Conservation (phyloP, 2,113 vertebrate genomes). For the Taurulus bubalis region DNA sequence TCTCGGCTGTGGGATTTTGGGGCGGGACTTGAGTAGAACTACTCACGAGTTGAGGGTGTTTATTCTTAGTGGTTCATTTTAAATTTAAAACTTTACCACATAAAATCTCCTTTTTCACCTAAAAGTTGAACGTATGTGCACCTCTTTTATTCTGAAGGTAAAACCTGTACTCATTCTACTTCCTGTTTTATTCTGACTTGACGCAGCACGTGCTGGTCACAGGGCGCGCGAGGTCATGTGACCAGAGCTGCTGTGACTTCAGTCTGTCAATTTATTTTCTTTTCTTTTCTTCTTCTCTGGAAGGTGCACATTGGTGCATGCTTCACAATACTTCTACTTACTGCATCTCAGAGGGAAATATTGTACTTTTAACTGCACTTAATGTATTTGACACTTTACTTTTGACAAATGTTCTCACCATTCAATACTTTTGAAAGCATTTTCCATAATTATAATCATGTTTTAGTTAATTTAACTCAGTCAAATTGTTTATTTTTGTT, state of each 20-base stretch:
- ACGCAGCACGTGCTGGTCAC: conserved; percentile 22
- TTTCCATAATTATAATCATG: too few species aligned
- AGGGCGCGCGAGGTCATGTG: conserved; percentile 6
- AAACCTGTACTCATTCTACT: background rate
- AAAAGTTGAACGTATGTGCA: background rate
- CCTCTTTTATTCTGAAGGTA: conserved; percentile 52
- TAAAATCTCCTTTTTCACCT: background rate
- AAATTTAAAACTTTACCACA: background rate
- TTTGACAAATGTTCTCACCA: too few species aligned
- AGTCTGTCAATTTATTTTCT: background rate
- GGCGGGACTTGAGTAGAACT: too few species aligned
- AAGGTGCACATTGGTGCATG: background rate
- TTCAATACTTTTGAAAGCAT: too few species aligned
- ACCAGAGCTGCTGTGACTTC: background rate
- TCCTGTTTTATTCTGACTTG: background rate
- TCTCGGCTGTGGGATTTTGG: background rate
- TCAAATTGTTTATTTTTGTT: too few species aligned
- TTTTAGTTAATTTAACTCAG: too few species aligned
- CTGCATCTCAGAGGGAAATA: background rate
- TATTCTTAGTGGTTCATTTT: too few species aligned
- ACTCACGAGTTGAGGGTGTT: too few species aligned
- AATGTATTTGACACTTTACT: background rate
- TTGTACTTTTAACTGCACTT: background rate
- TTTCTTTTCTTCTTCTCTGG: background rate
- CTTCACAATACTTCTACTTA: background rate